Evolutionary conservation across 2,797 vertebrate genomes (phyloP).

Genomic region (Hybognathus amarus): DNA sequence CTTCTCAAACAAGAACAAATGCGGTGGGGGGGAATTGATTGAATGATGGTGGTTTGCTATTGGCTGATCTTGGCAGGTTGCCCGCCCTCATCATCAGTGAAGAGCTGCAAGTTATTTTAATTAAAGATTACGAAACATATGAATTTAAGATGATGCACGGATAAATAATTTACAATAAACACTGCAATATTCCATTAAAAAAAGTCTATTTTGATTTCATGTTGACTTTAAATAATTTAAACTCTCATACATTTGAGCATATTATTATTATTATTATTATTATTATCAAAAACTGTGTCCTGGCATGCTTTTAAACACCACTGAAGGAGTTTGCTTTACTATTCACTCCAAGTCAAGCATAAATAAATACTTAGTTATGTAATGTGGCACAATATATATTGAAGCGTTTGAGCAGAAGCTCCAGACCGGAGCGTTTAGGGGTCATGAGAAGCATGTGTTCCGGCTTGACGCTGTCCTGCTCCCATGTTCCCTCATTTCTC

Average conservation of each 20-base stretch:
- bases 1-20: not conserved
- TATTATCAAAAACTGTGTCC: not conserved
- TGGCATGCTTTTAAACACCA: not conserved
- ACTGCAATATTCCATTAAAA: not conserved
- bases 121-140: not conserved
- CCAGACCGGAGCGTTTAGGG: not conserved
- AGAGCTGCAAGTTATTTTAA: not conserved
- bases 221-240: not conserved
- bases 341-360: not conserved
- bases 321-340: not conserved
- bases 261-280: too few species aligned
- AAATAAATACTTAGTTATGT: not conserved
- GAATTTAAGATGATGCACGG: not conserved
- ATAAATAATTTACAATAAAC: not conserved
- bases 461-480: slow-evolving; percentile 45
- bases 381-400: not conserved
- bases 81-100: not conserved
- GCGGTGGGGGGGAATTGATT: not conserved
- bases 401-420: not conserved
- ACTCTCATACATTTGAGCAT: too few species aligned
- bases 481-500: slow-evolving; percentile 56
- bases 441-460: not conserved
- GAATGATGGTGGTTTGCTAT: not conserved
- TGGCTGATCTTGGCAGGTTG: not conserved
- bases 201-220: not conserved